These are phyloP conservation scores for Trachurus trachurus DNA, from an alignment of 2,797 vertebrate species.

Conservation along the genomic window DNA sequence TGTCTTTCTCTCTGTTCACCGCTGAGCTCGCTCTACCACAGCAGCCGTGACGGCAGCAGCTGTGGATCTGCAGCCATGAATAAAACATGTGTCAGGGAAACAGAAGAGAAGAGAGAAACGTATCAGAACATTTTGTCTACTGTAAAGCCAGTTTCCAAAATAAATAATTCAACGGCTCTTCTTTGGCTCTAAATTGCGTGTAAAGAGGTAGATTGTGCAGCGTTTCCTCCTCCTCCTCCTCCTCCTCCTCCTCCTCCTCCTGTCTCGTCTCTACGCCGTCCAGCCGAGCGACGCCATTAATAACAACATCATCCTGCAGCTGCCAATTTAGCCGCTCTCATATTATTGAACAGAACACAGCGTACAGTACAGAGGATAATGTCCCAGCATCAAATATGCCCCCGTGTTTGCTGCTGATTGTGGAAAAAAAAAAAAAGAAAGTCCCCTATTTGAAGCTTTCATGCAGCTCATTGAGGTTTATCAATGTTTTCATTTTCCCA, in stretches of 20 bases:
- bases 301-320: constrained; percentile 61
- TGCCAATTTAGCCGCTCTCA: constrained; percentile 60
- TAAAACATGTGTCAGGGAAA: constrained; percentile 41
- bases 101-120: constrained; percentile 10
- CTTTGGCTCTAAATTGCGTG: constrained; percentile 52
- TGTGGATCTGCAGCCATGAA: constrained; percentile 38
- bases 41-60: constrained; percentile 5
- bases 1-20: too few relatives aligned
- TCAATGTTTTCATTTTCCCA: constrained; percentile 80
- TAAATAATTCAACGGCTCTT: constrained; percentile 60
- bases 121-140: constrained; percentile 20
- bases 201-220: constrained; percentile 52
- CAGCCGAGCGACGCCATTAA: constrained; percentile 51
- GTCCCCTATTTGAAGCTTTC: constrained; percentile 67
- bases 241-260: too few relatives aligned
- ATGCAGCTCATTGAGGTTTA: constrained; percentile 72
- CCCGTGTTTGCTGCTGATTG: constrained; percentile 56
- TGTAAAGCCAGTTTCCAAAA: constrained; percentile 30
- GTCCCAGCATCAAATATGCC: constrained; percentile 59
- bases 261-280: constrained; percentile 40
- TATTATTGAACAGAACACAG: constrained; percentile 62
- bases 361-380: constrained; percentile 66
- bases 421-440: constrained; percentile 40
- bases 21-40: constrained; percentile 19
- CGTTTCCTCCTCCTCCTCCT: too few relatives aligned